These are phyloP conservation scores for Pinctada fucata DNA, from an alignment of 2,888 invertebrate species.

Conservation along the genomic window DNA sequence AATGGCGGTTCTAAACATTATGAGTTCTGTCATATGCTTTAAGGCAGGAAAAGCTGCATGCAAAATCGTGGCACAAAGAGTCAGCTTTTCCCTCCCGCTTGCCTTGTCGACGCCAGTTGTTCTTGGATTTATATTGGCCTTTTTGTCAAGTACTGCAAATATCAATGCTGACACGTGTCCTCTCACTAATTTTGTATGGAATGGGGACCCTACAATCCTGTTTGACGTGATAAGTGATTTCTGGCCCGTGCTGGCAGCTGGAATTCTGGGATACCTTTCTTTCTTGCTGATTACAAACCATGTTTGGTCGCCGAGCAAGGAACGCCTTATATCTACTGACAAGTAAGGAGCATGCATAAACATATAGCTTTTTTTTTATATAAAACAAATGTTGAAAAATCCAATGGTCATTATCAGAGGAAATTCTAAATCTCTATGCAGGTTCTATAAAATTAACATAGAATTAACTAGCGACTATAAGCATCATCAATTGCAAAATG, in stretches of 20 bases:
- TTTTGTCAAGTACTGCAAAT: conserved; percentile 69
- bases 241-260: conserved; percentile 53
- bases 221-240: conserved; percentile 36
- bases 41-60: conserved; percentile 60
- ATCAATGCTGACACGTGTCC: conserved; percentile 79
- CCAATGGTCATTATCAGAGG: no score
- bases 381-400: no score
- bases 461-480: no score
- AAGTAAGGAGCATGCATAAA: conserved; percentile 52
- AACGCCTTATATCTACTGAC: conserved; percentile 60
- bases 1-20: conserved; percentile 52
- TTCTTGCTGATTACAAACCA: conserved; percentile 61
- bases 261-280: conserved; percentile 53
- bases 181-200: conserved; percentile 88
- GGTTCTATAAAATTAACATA: no score
- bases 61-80: conserved; percentile 60
- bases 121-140: conserved; percentile 54
- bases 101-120: conserved; percentile 55
- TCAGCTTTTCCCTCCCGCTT: conserved; percentile 59
- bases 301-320: conserved; percentile 60
- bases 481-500: no score
- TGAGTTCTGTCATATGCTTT: conserved; percentile 57
- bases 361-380: no score
- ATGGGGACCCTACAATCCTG: conserved; percentile 78
- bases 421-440: no score